A percentile compares a stretch with the other conserved stretches of the same genome.
phyloP scores from a whole-genome alignment of 2,113 vertebrate genomes.

The Odontophorus gujanensis region DNA sequence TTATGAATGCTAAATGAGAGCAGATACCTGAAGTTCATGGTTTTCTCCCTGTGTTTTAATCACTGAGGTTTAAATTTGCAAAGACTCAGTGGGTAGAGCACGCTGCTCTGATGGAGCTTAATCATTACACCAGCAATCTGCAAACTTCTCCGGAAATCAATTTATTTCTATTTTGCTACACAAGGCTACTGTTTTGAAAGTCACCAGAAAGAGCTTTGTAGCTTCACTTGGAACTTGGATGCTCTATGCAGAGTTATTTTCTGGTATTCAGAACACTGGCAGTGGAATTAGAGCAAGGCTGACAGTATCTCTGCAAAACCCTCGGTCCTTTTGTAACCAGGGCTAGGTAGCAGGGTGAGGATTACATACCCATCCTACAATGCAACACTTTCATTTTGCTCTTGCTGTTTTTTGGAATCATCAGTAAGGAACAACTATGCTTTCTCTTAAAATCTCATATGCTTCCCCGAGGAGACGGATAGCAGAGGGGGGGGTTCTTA shows the following conservation, averaged over 20 bases:
- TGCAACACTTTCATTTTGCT: neutral
- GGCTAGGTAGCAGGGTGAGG: neutral
- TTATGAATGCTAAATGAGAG: neutral
- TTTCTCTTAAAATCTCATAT: neutral
- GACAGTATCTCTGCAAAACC: neutral
- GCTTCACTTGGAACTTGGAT: neutral
- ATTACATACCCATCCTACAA: neutral
- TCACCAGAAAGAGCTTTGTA: neutral
- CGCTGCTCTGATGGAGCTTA: neutral
- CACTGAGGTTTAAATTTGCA: neutral
- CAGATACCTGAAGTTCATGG: neutral
- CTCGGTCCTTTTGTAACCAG: neutral
- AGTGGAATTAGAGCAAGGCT: neutral
- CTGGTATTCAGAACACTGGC: no score
- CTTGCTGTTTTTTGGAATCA: slow-evolving; percentile 46
- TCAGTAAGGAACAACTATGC: neutral
- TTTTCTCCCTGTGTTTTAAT: accelerated
- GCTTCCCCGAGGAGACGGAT: neutral
- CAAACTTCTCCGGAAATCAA: neutral
- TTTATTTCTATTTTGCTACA: neutral
- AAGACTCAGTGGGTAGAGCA: neutral
- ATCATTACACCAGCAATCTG: neutral
- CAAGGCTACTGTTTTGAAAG: neutral
- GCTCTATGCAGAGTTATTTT: neutral
- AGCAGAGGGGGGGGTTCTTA: neutral